Evolutionary conservation across 2,888 invertebrate genomes (phyloP), one percentile per base, ranked within the genome.

Genomic region (Pomacea canaliculata): DNA sequence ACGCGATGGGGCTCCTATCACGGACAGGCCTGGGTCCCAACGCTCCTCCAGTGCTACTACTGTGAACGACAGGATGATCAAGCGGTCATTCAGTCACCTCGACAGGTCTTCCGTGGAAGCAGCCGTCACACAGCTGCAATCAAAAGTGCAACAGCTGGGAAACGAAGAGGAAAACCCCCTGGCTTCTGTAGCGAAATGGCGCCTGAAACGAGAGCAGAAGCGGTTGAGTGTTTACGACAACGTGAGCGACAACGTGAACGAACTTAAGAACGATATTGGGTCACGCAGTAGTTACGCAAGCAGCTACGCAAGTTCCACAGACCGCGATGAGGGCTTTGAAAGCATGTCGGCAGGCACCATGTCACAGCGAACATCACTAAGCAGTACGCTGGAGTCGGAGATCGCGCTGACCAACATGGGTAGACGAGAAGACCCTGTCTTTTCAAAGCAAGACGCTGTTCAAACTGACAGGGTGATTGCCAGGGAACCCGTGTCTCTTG

Each of bases 281-380:
- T 88, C 86, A 18, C 78, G 88, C 23, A 85, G 83, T 77, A 87
- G 87, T 77, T 85, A 85, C 75, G 79, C 81, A 16, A 86, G 86
- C 79, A 87, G 87, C 74, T 84, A 86, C 76, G 85, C 87, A 60
- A 87, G 87, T 72, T 85, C 85, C 74, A 85, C 84, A 68, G 87
- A 87, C 76, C 75, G 86, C 60, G 89, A 90, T 79, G 89, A 90
- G 81, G 90, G 90, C 23, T 90, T 90, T 80, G 90, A 90, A 70
- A 87, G 88, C 9, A 85, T 86, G 84, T 86, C 88, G 49, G 80
- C 78, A 68, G 88, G 84, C 49, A 87, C 86, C 23, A 83, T 86
- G 65, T 89, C 89, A 10, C 89, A 89, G 74, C 82, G 90, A 66
- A 90, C 89, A 0, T 90, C 90, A 9, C 83, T 90, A 78, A 88